Evolutionary conservation across 2,797 vertebrate species (phyloP).

Genomic region (Capromys pilorides): DNA sequence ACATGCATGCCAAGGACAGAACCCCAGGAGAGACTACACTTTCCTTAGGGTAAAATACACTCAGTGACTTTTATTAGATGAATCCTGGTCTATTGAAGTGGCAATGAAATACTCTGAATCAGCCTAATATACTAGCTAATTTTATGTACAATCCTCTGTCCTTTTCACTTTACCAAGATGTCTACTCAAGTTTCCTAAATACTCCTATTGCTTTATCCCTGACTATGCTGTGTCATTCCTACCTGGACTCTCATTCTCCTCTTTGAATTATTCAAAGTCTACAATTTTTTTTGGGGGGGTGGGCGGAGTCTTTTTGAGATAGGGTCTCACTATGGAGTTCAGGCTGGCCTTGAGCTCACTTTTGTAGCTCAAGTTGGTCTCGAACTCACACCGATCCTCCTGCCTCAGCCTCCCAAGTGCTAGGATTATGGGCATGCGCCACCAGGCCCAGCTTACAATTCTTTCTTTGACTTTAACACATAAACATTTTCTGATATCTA

Average conservation of each 20-base stretch:
- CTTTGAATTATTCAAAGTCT: background rate
- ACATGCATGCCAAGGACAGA: background rate
- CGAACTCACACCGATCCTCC: too few relatives aligned
- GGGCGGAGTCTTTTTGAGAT: too few relatives aligned
- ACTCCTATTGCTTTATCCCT: background rate
- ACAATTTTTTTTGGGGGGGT: background rate
- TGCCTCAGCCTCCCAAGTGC: too few relatives aligned
- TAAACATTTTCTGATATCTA: conserved; percentile 36
- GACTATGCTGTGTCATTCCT: background rate
- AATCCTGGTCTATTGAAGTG: background rate
- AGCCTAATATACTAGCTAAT: background rate
- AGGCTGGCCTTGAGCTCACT: too few relatives aligned
- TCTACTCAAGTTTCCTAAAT: background rate
- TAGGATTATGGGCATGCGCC: too few relatives aligned
- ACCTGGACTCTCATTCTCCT: background rate
- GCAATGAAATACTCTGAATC: background rate
- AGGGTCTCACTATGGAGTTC: too few relatives aligned
- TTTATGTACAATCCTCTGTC: background rate
- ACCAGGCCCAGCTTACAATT: too few relatives aligned
- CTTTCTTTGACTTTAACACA: background rate
- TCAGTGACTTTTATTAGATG: background rate
- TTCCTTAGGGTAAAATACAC: background rate
- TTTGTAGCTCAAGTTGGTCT: too few relatives aligned
- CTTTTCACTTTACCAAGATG: background rate
- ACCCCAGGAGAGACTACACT: background rate